Evolutionary conservation across 1,140 invertebrate genomes (phyloP).

Genomic region (Nymphalis io): DNA sequence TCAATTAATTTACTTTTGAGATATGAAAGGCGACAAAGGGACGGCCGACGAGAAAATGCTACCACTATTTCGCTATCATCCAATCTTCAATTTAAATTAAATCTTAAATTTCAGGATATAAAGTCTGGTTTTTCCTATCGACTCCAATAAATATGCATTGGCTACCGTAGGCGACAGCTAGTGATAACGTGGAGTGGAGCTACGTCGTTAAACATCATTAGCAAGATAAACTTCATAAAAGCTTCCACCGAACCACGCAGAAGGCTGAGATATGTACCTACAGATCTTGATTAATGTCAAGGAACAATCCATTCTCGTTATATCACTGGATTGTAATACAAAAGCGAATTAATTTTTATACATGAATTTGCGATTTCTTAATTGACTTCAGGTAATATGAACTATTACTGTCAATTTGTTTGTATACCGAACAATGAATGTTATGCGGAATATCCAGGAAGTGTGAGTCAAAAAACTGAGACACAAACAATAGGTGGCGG

Average conservation of each 20-base stretch:
- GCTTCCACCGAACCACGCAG: conserved; percentile 60
- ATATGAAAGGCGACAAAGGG: conserved; percentile 74
- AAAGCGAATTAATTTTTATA: conserved; percentile 7
- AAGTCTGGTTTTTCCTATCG: conserved; percentile 39
- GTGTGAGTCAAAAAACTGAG: conserved; percentile 57
- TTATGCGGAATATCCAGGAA: conserved; percentile 45
- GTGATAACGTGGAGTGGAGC: conserved; percentile 65
- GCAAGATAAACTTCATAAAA: conserved; percentile 76
- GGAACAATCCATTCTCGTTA: conserved; percentile 37
- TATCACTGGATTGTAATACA: conserved; percentile 6
- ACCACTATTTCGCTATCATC: conserved; percentile 55
- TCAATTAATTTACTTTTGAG: conserved; percentile 74
- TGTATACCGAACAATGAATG: conserved; percentile 60
- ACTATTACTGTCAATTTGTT: conserved; percentile 54
- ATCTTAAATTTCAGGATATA: conserved; percentile 42
- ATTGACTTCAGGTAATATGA: conserved; percentile 37
- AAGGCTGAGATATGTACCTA: conserved; percentile 51
- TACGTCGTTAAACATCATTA: conserved; percentile 78
- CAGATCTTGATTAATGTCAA: conserved; percentile 56
- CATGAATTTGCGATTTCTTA: conserved; percentile 1
- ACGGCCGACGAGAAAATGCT: conserved; percentile 58
- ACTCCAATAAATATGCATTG: conserved; percentile 45
- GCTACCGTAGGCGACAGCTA: conserved; percentile 72
- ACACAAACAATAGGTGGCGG: conserved; percentile 58
- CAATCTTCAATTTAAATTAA: conserved; percentile 25